Conservation (phyloP, 2,113 vertebrate genomes). For the Tachysurus vachellii region DNA sequence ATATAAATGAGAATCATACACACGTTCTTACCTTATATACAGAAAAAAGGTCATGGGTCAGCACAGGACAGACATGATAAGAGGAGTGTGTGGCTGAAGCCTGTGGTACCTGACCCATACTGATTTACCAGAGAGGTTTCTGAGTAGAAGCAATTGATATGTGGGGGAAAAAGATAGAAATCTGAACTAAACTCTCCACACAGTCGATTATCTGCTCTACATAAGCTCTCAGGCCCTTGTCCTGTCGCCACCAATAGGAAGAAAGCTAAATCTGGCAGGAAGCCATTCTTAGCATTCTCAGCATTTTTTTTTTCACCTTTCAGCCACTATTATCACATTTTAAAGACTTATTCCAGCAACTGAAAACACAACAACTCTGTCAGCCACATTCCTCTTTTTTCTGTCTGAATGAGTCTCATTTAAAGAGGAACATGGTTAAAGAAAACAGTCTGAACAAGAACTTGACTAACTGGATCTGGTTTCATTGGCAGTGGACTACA, state of each 20-base stretch:
- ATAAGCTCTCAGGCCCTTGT: background rate
- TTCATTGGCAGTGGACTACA: conserved; percentile 56
- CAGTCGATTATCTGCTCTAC: background rate
- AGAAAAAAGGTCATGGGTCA: background rate
- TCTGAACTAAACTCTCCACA: background rate
- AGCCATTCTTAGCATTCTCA: conserved; percentile 28
- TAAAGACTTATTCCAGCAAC: conserved; percentile 17
- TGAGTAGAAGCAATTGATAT: background rate
- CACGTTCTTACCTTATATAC: conserved; percentile 4
- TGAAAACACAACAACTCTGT: conserved; percentile 40
- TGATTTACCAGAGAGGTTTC: background rate
- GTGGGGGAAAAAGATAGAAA: background rate
- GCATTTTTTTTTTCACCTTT: conserved; percentile 27
- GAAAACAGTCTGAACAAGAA: conserved; percentile 47
- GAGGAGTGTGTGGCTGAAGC: background rate
- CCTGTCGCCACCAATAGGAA: background rate
- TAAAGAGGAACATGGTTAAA: conserved; percentile 9
- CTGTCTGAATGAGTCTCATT: conserved; percentile 28
- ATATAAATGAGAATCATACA: background rate
- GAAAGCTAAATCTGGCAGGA: conserved; percentile 18
- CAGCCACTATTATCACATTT: conserved; percentile 35
- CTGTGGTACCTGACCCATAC: background rate
- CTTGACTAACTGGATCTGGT: conserved; percentile 64
- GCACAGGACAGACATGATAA: background rate
- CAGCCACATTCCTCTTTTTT: conserved; percentile 54